Evolutionary conservation across 2,113 vertebrate genomes (phyloP), one percentile per base, ranked within the genome.

Genomic region (Maccullochella peelii): DNA sequence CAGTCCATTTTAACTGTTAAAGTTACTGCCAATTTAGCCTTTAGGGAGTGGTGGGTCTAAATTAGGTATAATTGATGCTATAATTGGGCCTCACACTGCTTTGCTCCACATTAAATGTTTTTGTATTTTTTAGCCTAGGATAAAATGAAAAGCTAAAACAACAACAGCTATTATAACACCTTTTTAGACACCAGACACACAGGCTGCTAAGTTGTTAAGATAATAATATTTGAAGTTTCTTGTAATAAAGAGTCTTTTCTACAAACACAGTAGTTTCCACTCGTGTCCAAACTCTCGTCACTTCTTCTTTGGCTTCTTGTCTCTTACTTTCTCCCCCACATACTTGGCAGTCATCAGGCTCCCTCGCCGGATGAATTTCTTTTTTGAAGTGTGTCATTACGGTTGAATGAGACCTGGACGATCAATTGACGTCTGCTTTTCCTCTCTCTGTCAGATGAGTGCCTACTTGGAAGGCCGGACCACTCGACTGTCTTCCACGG

Each of bases 401-500:
- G 25, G 20, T 49, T 57, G 47, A 81, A 80, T 20, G 44, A 85
- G 21, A 78, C 38, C 18, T 38, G 40, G 40, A 1, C 2, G n/a
- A 47, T 57, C 38, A 33, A 15, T 15, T 61, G 59, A 59, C 57
- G 27, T 44, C 54, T 44, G 23, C 14, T 36, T 80, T 23, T 78
- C 36, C 57, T 30, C 44, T 79, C 59, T 47, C 38, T 63, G 21
- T 77, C 86, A 99, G 97, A 97, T 98, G 97, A 98, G 97, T 83
- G 97, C 98, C 47, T 99, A 97, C 1, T 92, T 97, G 90, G 98
- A 98, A 90, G 95, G 97, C 47, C 98, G 99, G 52, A 97, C 98
- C 85, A 96, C 96, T 85, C 97, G 98, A 2, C 96, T 99, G 21
- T 99, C 98, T 0, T 99, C 98, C 90, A 99, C 98, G 0, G 98